Evolutionary conservation across 2,113 vertebrate genomes (phyloP), one percentile per base, ranked within the genome.

Genomic region (Epinephelus cyanopodus): DNA sequence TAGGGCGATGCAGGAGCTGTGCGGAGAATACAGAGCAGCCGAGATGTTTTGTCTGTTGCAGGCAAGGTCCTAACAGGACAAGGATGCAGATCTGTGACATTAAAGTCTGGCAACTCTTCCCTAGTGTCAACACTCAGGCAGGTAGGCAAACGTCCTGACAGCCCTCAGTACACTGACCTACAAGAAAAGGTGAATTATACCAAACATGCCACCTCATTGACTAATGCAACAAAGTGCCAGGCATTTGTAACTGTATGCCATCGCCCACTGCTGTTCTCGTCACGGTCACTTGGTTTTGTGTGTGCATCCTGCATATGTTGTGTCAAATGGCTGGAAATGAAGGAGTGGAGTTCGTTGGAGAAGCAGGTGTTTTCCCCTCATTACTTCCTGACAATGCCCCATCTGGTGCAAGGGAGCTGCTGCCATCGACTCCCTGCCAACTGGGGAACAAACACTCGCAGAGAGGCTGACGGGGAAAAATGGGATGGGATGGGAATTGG

Each of bases 361-460:
- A 90, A 91, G 90, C 93, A 95, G 92, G 93, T 95, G 94, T 92
- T 92, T 87, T 81, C 87, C 86, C 82, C 86, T 94, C 94, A 95
- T 95, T 95, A 94, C 91, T 92, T 84, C 78, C 89, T 90, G 86
- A 92, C 92, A 90, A 91, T 91, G 81, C 77, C 89, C 92, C 93
- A 95, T 94, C 93, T 95, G 94, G 92, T 88, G 88, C 48, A 2
- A 47, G 76, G 74, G 79, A 73, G 74, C 60, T 67, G 79, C 82
- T 80, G 87, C 90, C 83, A 82, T 77, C 33, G 84, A 86, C 86
- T 88, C 80, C 77, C 84, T 89, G 89, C 90, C 93, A 93, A 91
- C 76, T 23, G 57, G 78, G 86, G 85, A 92, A 87, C 88, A 92
- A 93, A 93, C 89, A 90, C 88, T 87, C 12, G 3, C 76, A 23